Percentiles rank a stretch among this genome's conserved stretches.
These are phyloP conservation scores for Ctenoplectra terminalis DNA, from an alignment of 1,140 invertebrate species.

Conservation along the genomic window DNA sequence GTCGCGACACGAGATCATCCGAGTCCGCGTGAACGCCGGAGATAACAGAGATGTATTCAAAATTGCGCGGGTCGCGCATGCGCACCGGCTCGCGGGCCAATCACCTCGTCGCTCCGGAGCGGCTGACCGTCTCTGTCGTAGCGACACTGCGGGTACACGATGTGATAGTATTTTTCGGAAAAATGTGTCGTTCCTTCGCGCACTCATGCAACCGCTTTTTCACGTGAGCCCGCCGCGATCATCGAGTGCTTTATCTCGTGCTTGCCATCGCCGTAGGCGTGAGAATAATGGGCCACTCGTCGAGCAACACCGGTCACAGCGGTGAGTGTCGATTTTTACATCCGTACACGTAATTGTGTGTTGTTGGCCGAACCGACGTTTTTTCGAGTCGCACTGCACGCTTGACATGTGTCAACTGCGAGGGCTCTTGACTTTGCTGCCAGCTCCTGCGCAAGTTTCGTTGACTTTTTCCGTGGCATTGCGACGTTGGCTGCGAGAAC, in stretches of 20 bases:
- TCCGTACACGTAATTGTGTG: slow-evolving; percentile 33
- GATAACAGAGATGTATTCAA: slow-evolving; percentile 45
- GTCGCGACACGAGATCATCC: slow-evolving; percentile 8
- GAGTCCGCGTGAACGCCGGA: neutral
- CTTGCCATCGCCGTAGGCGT: slow-evolving; percentile 37
- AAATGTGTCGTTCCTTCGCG: slow-evolving; percentile 72
- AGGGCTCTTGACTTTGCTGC: slow-evolving; percentile 49
- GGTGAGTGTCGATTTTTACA: slow-evolving; percentile 74
- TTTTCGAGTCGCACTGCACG: slow-evolving; percentile 42
- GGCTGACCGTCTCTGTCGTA: slow-evolving; percentile 67
- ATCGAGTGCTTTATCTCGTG: slow-evolving; percentile 58
- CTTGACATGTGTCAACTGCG: slow-evolving; percentile 68
- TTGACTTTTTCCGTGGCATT: slow-evolving; percentile 51
- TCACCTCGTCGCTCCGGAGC: slow-evolving; percentile 54
- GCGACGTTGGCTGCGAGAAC: slow-evolving; percentile 41
- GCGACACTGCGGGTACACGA: slow-evolving; percentile 66
- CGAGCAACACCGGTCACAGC: slow-evolving; percentile 78
- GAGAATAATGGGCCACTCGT: slow-evolving; percentile 78
- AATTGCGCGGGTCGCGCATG: slow-evolving; percentile 66
- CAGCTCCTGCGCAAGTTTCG: slow-evolving; percentile 55
- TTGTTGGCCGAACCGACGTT: slow-evolving; percentile 30
- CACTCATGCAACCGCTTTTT: slow-evolving; percentile 68
- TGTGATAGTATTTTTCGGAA: slow-evolving; percentile 68
- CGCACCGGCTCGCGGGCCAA: slow-evolving; percentile 60
- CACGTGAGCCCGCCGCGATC: slow-evolving; percentile 67